Conservation (phyloP, 2,113 vertebrate genomes). For the Calonectris borealis region DNA sequence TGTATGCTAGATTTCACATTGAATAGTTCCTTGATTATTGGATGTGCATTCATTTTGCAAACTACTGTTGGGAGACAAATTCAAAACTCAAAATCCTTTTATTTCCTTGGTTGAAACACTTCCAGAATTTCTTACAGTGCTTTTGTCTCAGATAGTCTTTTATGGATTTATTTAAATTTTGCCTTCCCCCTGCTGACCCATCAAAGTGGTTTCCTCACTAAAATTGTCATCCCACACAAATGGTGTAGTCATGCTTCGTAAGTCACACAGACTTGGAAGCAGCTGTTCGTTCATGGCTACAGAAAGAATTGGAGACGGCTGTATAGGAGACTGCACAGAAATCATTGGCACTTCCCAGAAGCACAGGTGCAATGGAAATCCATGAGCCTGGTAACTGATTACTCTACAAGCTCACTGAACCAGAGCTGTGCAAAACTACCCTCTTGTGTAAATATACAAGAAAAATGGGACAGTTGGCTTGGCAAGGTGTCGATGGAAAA, state of each 20-base stretch:
- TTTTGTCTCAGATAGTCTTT: neutral
- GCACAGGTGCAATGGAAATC: constrained; percentile 34
- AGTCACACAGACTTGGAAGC: constrained; percentile 24
- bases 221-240: constrained; percentile 27
- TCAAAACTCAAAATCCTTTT: neutral
- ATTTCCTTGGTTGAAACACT: neutral
- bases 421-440: neutral
- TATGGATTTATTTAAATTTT: constrained; percentile 15
- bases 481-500: neutral
- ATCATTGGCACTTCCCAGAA: constrained; percentile 20
- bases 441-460: neutral
- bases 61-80: neutral
- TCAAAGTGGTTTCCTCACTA: constrained; percentile 21
- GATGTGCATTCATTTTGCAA: neutral
- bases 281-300: constrained; percentile 12
- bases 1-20: neutral
- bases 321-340: neutral
- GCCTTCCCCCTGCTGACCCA: constrained; percentile 19
- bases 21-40: neutral
- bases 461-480: constrained; percentile 21
- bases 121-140: neutral
- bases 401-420: neutral
- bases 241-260: constrained; percentile 26
- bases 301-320: neutral
- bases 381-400: neutral